Base-by-base conservation (phyloP, 2,888 invertebrate species). In the Panzeria rudis region DNA sequence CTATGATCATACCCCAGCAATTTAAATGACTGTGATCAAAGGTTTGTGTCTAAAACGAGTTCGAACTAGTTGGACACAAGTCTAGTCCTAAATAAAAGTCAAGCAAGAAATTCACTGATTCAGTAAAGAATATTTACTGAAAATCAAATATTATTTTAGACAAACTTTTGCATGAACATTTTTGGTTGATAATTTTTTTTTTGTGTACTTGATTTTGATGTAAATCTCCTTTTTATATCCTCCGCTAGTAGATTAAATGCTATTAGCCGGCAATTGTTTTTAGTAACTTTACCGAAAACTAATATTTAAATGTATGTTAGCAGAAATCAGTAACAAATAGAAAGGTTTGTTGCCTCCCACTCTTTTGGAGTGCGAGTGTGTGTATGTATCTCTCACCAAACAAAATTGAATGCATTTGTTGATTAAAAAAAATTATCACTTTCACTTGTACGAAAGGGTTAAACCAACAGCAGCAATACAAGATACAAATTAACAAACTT, bases 361-460 rank as follows among this genome's bases (percentile, higher is more conserved):
- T 73, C 15, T 7, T 38, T 17, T 61, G 41, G n/a, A 7, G 9
- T 23, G 59, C 15, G 29, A 25, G 71, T 66, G 87, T 86, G 88
- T 59, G 29, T 29, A 29, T 29, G 29, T 2, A 2, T 29, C 3
- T 29, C 29, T 29, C 29, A 29, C 29, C 88, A 89, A 86, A 17
- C 7, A 17, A 90, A 88, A 90, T 87, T 91, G 91, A 92, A 92
- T 91, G 90, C 91, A 92, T 92, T 92, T 92, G 89, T 89, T 92
- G 92, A 92, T 92, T 92, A 90, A 80, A 79, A n/a, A 92, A 80
- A 73, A 92, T 91, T 91, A 89, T 90, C 87, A 88, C 89, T 89
- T 89, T 76, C 44, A 75, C 56, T 44, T 77, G 56, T 66, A 15
- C 15, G 35, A 73, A 78, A 23, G 75, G 61, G 66, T 78, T 75